These are phyloP conservation scores for Drosophila equinoxialis DNA, from an alignment of 1,140 invertebrate genomes.

Conservation along the genomic window DNA sequence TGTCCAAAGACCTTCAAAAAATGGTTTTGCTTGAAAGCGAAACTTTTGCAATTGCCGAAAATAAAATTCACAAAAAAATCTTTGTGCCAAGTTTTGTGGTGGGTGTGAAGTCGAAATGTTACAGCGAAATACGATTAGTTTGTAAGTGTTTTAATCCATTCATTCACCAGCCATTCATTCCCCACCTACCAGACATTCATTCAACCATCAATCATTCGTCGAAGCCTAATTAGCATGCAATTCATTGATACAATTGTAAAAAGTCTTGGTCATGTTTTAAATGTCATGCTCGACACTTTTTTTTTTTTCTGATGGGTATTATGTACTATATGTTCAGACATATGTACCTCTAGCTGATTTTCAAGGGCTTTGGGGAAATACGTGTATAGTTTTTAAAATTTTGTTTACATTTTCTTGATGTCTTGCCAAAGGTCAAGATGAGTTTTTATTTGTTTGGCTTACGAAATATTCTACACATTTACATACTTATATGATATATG, in stretches of 20 bases:
- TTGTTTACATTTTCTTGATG: constrained; percentile 52
- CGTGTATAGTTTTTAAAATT: constrained; percentile 53
- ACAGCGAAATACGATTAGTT: constrained; percentile 48
- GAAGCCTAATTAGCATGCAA: constrained; percentile 74
- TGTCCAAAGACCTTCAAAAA: constrained; percentile 10
- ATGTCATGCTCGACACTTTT: constrained; percentile 65
- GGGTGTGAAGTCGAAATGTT: constrained; percentile 59
- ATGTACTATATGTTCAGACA: constrained; percentile 21
- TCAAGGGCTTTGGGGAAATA: constrained; percentile 45
- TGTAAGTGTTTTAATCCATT: constrained; percentile 52
- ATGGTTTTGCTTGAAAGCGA: constrained; percentile 2
- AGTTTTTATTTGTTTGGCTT: constrained; percentile 41
- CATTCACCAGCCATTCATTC: constrained; percentile 24
- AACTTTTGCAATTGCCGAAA: constrained; percentile 52
- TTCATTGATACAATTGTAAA: constrained; percentile 67
- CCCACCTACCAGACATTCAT: constrained; percentile 21
- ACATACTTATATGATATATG: not conserved
- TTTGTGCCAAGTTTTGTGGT: constrained; percentile 21
- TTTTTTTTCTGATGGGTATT: constrained; percentile 26
- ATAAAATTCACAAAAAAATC: constrained; percentile 22
- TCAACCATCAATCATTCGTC: constrained; percentile 50
- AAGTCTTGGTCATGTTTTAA: constrained; percentile 60
- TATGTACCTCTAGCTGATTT: constrained; percentile 18
- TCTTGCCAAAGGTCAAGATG: constrained; percentile 34
- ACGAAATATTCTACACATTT: not conserved